Conservation (phyloP, 92 coral and sea anemone species). For the Phenganax subtilis region DNA sequence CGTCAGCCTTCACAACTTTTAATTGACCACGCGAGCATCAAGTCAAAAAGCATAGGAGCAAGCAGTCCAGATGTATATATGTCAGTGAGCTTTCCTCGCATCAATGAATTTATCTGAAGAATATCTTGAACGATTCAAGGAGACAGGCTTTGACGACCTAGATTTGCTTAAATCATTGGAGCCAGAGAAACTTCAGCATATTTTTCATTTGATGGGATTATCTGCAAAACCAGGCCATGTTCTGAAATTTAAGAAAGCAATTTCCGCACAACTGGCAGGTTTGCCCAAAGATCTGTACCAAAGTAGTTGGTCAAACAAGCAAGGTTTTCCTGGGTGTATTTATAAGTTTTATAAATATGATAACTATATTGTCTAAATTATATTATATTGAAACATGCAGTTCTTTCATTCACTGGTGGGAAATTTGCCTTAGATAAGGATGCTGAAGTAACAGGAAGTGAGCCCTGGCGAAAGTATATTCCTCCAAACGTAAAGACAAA, state of each 20-base stretch:
- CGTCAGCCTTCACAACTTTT: too few species aligned
- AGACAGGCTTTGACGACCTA: conserved; percentile 30
- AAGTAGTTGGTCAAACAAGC: background rate
- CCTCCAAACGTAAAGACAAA: too few species aligned
- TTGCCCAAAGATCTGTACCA: too few species aligned
- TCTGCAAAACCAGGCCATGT: conserved; percentile 16
- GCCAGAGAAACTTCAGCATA: conserved; percentile 21
- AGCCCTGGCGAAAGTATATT: background rate
- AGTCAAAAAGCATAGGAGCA: too few species aligned
- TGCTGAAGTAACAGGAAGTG: conserved; percentile 5
- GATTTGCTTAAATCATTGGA: conserved; percentile 30
- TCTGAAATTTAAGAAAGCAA: too few species aligned
- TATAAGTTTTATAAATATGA: background rate
- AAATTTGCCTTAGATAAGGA: background rate
- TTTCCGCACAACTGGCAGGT: too few species aligned
- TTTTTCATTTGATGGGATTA: conserved; percentile 18
- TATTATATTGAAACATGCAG: background rate
- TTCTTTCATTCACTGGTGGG: conserved; percentile 20
- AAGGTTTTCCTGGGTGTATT: background rate
- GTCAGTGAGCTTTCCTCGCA: background rate
- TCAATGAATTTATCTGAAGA: background rate
- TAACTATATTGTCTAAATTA: background rate
- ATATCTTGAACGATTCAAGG: conserved; percentile 14
- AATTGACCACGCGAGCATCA: too few species aligned
- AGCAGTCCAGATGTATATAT: too few species aligned